Percentiles rank a stretch among this genome's conserved stretches.
Conservation (phyloP, 1,140 invertebrate genomes). For the Drosophila ironensis region DNA sequence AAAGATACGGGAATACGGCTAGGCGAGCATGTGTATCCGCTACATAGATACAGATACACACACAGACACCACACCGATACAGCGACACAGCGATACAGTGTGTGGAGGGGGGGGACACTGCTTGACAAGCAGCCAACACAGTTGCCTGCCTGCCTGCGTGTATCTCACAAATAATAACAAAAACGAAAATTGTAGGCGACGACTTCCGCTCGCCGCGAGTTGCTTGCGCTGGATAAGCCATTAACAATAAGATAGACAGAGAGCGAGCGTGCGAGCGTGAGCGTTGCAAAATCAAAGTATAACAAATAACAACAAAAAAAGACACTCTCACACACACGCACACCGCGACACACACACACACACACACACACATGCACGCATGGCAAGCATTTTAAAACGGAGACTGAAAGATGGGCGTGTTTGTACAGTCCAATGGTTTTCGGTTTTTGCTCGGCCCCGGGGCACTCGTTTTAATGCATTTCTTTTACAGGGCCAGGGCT, state of each 20-base stretch:
- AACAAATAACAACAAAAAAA: conserved; percentile 50
- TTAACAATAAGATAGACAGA: conserved; percentile 55
- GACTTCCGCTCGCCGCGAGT: conserved; percentile 71
- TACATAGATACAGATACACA: too few species aligned
- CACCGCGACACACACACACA: conserved; percentile 16
- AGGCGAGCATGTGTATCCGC: too few species aligned
- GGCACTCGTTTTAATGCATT: too few species aligned
- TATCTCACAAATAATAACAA: conserved; percentile 53
- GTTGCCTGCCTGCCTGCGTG: conserved; percentile 1
- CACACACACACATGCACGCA: not conserved
- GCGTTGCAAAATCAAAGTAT: conserved; percentile 68
- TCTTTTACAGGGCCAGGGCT: too few species aligned
- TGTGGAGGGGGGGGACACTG: too few species aligned
- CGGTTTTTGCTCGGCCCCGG: conserved; percentile 8
- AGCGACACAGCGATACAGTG: too few species aligned
- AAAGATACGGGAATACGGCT: too few species aligned
- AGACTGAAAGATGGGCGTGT: conserved; percentile 68
- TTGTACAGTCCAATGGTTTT: conserved; percentile 70
- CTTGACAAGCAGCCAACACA: too few species aligned
- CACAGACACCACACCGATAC: too few species aligned
- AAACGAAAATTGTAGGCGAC: conserved; percentile 77
- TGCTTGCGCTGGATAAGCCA: conserved; percentile 71
- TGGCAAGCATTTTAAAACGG: conserved; percentile 27
- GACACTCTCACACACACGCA: conserved; percentile 10
- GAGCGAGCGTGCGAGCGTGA: too few species aligned